Base-by-base conservation (phyloP, 2,113 vertebrate genomes). In the Aleadryas rufinucha region DNA sequence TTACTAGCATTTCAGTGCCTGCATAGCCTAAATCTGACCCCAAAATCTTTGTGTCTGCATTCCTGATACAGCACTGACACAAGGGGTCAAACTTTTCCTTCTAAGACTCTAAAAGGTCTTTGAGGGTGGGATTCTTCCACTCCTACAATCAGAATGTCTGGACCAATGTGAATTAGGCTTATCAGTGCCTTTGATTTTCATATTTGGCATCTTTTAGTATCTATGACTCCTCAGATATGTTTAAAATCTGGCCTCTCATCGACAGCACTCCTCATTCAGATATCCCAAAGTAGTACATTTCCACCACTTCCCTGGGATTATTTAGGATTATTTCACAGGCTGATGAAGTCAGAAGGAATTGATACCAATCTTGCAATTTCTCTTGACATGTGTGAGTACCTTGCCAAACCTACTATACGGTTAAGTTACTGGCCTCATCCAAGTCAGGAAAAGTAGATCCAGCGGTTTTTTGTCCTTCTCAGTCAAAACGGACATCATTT, bases 311-410 rank as follows among this genome's bases (percentile, higher is more conserved):
- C 2, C 15, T 71, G 30, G 18, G 63, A 31, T 28, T 64, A 7
- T 35, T 78, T 35, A 28, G 14, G 33, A 26, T 44, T 75, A 23
- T 74, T 77, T 84, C 53, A 66, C 9, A 33, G 41, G 16, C 5
- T 56, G 53, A 47, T 56, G 44, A 61, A 53, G 33, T 77, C 59
- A 77, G 64, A 74, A 70, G 11, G 24, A 7, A 59, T 61, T 33
- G 23, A 60, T 47, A 26, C 1, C 19, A n/a, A 3, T 50, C 22
- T 49, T 77, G 19, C 14, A 78, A 27, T 6, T 54, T 54, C 18
- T 42, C 37, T 68, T 68, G 31, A 22, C 0, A 0, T 24, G 3
- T 37, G 18, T 16, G 10, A 79, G 13, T 28, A 77, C 21, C 13
- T 33, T 13, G 5, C 8, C 33, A 71, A 37, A 87, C 24, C 13